Base-by-base conservation (phyloP, 2,113 vertebrate genomes). In the Myocastor coypus region DNA sequence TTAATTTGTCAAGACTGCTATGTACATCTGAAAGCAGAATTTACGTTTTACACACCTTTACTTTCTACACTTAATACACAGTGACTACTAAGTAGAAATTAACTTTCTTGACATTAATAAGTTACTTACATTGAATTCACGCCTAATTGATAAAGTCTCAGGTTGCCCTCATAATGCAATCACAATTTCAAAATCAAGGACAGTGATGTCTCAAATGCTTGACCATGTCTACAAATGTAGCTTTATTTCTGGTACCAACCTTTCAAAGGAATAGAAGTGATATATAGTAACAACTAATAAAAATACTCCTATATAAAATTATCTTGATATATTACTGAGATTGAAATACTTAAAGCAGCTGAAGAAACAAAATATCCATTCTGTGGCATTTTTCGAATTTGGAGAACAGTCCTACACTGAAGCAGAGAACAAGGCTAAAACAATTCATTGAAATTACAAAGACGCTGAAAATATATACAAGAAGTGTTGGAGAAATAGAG, bases 91-190 rank as follows among this genome's bases (percentile, higher is more conserved):
- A 63, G 55, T 52, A 83, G 68, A 94, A 89, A 12, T 55, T 55
- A 55, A 61, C 2, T 84, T 40, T 88, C 83, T 86, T 80, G 61
- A 52, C 78, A 83, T 91, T 85, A 88, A 63, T 81, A 37, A 88
- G 93, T 84, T 66, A 94, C 71, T 42, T n/a, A 11, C 78, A 94
- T 34, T 93, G 55, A 89, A 80, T 20, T 86, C 80, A 30, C 5
- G 24, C 28, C 22, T 83, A 89, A 68, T 87, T 92, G 78, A 37
- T 86, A 93, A 89, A 93, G 66, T 19, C 50, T 92, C 30, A 87
- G 63, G 1, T 4, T 92, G 40, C 4, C n/a, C 63, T 92, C 24
- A 83, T 80, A 92, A 80, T 30, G 59, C 12, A 92, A 28, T 77
- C 55, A 83, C 16, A 92, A 28, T 86, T 71, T 50, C 34, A 32